phyloP scores from a whole-genome alignment of 2,888 invertebrate species.

The Endotricha flammealis region DNA sequence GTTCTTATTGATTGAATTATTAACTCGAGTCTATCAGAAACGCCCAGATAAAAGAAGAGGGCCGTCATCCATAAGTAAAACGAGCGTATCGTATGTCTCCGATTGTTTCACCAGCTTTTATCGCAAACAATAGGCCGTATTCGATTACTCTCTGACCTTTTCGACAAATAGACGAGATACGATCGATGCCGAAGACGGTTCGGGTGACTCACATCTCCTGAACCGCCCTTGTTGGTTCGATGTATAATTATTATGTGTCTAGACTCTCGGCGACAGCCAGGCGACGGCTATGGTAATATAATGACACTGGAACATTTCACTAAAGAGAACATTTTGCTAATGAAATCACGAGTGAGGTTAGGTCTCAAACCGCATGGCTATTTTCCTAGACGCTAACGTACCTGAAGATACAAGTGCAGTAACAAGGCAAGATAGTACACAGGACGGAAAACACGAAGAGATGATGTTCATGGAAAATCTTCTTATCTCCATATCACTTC shows the following conservation, averaged over 20 bases:
- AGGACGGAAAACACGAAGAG: constrained; percentile 71
- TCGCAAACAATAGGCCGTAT: constrained; percentile 43
- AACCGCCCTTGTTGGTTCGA: constrained; percentile 64
- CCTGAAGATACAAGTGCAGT: constrained; percentile 56
- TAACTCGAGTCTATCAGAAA: constrained; percentile 2
- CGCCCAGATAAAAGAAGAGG: constrained; percentile 6
- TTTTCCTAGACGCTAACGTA: constrained; percentile 35
- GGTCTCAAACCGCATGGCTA: background rate
- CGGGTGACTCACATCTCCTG: constrained; percentile 65
- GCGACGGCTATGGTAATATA: constrained; percentile 58
- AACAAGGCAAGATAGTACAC: constrained; percentile 57
- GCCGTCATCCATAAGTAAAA: constrained; percentile 9
- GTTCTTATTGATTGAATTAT: constrained; percentile 4
- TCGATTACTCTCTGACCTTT: constrained; percentile 47
- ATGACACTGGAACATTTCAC: constrained; percentile 43
- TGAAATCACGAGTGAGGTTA: constrained; percentile 8
- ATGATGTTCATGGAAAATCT: constrained; percentile 53
- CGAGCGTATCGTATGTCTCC: constrained; percentile 23
- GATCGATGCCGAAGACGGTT: constrained; percentile 63
- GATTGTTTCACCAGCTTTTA: constrained; percentile 26
- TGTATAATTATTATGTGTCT: constrained; percentile 71
- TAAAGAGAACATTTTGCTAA: constrained; percentile 7
- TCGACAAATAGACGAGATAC: constrained; percentile 49
- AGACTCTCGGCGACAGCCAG: constrained; percentile 66
- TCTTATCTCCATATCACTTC: constrained; percentile 74